Evolutionary conservation across 2,888 invertebrate species (phyloP).

Genomic region (Drosophila peninsularis): DNA sequence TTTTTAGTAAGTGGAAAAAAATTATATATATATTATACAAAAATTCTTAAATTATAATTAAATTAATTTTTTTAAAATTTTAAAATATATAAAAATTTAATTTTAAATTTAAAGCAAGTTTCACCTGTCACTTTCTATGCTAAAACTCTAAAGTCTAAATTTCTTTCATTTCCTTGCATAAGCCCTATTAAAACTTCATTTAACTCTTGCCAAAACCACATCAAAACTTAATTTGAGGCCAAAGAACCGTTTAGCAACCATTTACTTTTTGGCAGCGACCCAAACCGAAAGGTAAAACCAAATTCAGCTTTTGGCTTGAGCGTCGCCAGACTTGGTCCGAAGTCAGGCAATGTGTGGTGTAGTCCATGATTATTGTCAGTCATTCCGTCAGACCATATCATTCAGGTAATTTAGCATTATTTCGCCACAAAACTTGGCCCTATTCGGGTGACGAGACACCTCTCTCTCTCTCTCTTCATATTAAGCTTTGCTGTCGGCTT

Average conservation of each 20-base stretch:
- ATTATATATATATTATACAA: too few relatives aligned
- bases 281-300: slow-evolving; percentile 29
- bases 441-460: slow-evolving; percentile 7
- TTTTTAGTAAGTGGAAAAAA: too few relatives aligned
- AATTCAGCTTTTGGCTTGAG: slow-evolving; percentile 11
- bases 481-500: slow-evolving; percentile 33
- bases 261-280: slow-evolving; percentile 26
- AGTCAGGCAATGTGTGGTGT: slow-evolving; percentile 37
- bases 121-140: neutral
- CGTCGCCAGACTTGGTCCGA: neutral
- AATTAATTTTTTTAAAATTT: too few relatives aligned
- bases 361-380: slow-evolving; percentile 34
- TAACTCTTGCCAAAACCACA: slow-evolving; percentile 36
- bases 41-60: too few relatives aligned
- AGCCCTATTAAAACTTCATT: slow-evolving; percentile 41
- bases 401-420: slow-evolving; percentile 58
- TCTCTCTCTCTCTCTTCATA: neutral
- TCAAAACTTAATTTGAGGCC: slow-evolving; percentile 21
- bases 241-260: slow-evolving; percentile 32
- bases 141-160: too few relatives aligned
- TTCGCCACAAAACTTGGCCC: slow-evolving; percentile 52
- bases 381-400: slow-evolving; percentile 48
- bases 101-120: neutral
- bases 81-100: too few relatives aligned
- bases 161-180: neutral